Evolutionary conservation across 2,113 vertebrate genomes (phyloP), one percentile per base, ranked within the genome.

Genomic region (Carassius auratus): DNA sequence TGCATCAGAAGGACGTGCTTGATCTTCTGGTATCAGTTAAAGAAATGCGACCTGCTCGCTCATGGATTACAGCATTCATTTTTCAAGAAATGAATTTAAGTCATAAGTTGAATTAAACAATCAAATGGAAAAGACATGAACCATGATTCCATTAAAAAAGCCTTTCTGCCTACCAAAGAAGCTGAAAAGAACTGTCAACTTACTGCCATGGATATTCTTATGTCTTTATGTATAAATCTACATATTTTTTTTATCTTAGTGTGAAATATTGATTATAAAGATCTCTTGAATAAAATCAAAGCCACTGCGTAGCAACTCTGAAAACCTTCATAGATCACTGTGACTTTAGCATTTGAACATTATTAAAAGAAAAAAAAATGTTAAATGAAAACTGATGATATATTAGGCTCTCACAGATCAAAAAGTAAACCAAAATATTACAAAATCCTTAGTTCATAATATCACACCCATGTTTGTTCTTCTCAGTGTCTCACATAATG

Each of bases 201-300:
- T 62, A 19, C 42, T 50, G 21, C 36, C n/a, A 64, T 50, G 17
- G 77, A 80, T 80, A 80, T 68, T 68, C 64, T 26, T n/a, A 77
- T 81, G 45, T 81, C 23, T 36, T 69, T 52, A 42, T 80, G 61
- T 50, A 69, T 82, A 50, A 26, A 69, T 82, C 26, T 71, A 69
- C 64, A 82, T 69, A 71, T 82, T 82, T 48, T 82, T 82, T 82
- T 82, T 71, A 82, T 33, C 80, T 8, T 36, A 8, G 45, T 82
- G 42, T 82, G 80, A 82, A 82, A 82, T 17, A 82, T 82, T 82
- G 80, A 82, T 82, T 52, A 82, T 69, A 82, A 48, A 66, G 45
- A 36, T 14, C 42, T 82, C 38, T 6, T 42, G 23, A 64, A 82
- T 71, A 71, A 82, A 52, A 82, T 82, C 64, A 82, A 69, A 82